These are phyloP conservation scores for Speoplatyrhinus poulsoni DNA, from an alignment of 2,113 vertebrate genomes.

Conservation along the genomic window DNA sequence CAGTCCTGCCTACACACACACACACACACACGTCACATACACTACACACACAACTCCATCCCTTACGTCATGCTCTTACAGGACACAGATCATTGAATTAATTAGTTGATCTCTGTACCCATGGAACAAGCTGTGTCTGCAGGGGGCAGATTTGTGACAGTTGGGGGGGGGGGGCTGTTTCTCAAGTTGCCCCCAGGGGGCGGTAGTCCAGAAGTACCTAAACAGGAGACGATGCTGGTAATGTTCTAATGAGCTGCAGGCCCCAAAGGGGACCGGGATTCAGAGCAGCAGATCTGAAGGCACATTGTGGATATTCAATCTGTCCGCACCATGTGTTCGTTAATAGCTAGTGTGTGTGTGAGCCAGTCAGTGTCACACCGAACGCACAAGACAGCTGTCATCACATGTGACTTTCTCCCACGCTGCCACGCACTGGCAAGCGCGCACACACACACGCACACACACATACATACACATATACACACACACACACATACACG, in stretches of 20 bases:
- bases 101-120: background rate
- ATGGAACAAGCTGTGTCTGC: background rate
- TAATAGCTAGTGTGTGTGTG: constrained; percentile 18
- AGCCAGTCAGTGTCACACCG: background rate
- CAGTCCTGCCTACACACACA: background rate
- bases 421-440: background rate
- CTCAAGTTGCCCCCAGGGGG: background rate
- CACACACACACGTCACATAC: background rate
- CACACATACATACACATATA: background rate
- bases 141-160: background rate
- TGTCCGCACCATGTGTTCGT: constrained; percentile 24
- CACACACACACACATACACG: constrained; percentile 2
- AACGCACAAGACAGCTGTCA: background rate
- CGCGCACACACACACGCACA: constrained; percentile 1
- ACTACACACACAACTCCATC: background rate
- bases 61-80: no score
- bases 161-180: background rate
- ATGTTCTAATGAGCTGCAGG: background rate
- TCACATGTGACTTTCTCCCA: background rate
- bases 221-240: background rate
- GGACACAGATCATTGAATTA: background rate
- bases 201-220: background rate
- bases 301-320: constrained; percentile 44
- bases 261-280: constrained; percentile 12
- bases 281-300: no score